Evolutionary conservation across 2,113 vertebrate genomes (phyloP).

Genomic region (Melierax canorus): DNA sequence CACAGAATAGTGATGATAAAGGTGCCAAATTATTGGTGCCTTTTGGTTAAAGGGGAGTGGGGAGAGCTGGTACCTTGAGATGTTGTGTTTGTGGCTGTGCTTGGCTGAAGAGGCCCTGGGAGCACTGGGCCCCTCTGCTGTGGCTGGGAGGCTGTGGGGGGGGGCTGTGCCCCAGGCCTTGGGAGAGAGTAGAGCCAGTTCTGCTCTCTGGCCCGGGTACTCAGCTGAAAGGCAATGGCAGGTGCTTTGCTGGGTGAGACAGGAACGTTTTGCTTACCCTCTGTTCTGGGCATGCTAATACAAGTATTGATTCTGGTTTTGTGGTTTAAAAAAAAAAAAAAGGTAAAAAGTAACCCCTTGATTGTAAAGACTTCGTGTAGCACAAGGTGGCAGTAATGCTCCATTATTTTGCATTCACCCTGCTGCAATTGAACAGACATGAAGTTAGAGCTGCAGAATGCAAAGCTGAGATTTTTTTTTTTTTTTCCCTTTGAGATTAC

Average conservation of each 20-base stretch:
- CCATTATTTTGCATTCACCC: background rate
- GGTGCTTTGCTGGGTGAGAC: accelerated
- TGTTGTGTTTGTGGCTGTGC: background rate
- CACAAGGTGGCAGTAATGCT: conserved; percentile 46
- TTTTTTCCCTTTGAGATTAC: background rate
- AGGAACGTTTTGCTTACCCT: accelerated
- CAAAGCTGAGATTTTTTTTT: background rate
- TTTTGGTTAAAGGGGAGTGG: background rate
- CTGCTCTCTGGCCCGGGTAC: accelerated
- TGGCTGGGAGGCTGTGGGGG: background rate
- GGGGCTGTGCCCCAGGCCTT: accelerated
- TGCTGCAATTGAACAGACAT: background rate
- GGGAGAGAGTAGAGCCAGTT: background rate
- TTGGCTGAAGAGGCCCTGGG: background rate
- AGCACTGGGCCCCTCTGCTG: background rate
- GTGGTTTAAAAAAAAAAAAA: background rate
- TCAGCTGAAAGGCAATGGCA: background rate
- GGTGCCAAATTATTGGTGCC: background rate
- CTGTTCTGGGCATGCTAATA: background rate
- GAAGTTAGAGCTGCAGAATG: background rate
- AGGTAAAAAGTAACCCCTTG: background rate
- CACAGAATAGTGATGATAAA: background rate
- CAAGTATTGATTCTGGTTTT: background rate
- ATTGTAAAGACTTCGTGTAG: background rate
- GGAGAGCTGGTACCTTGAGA: background rate